Percentiles rank a stretch among this genome's conserved stretches.
phyloP scores from a whole-genome alignment of 1,140 invertebrate genomes.

The Diabrotica virgifera region DNA sequence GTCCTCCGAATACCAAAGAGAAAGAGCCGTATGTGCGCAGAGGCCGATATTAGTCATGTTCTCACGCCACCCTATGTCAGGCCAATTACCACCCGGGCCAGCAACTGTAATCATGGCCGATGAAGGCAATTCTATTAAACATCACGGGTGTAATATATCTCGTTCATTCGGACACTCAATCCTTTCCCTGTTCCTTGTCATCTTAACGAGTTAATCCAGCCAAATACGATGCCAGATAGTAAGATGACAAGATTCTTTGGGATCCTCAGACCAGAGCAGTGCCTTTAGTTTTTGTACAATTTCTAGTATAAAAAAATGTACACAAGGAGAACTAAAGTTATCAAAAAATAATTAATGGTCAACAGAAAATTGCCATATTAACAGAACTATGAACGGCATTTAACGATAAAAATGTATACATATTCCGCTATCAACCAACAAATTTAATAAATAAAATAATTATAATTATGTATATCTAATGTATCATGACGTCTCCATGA shows the following conservation, averaged over 20 bases:
- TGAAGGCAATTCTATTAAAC: constrained; percentile 28
- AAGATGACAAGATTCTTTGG: not conserved
- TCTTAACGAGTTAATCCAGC: constrained; percentile 31
- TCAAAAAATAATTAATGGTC: no score
- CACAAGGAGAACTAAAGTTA: no score
- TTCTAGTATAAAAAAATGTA: no score
- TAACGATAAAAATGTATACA: no score
- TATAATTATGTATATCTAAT: no score
- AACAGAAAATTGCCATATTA: no score
- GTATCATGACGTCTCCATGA: no score
- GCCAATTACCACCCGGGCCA: constrained; percentile 30
- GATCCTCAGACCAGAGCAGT: not conserved
- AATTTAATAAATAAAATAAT: no score
- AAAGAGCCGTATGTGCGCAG: constrained; percentile 8
- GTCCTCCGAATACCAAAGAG: not conserved
- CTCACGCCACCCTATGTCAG: constrained; percentile 28
- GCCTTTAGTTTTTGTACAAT: no score
- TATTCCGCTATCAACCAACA: no score
- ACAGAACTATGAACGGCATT: no score
- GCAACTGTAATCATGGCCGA: constrained; percentile 32
- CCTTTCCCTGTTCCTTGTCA: constrained; percentile 22
- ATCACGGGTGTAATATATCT: constrained; percentile 10
- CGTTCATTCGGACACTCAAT: constrained; percentile 14
- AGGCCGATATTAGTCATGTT: constrained; percentile 26
- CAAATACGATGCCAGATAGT: constrained; percentile 31